These are phyloP conservation scores for Apodemia mormo DNA, from an alignment of 2,888 invertebrate genomes.

Conservation along the genomic window DNA sequence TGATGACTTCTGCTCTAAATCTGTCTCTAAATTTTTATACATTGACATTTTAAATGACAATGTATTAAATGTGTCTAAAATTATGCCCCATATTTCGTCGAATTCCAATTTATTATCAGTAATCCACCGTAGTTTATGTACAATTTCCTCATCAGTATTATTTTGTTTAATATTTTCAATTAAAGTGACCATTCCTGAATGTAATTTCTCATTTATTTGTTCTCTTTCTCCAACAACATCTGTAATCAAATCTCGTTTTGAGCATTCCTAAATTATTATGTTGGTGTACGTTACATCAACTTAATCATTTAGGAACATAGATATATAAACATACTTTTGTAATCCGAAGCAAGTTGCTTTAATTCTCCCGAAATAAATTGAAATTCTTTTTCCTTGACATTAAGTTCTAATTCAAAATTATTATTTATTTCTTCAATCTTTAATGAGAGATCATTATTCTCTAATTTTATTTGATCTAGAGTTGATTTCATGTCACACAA, in stretches of 20 bases:
- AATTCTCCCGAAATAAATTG: conserved; percentile 27
- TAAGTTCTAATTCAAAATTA: conserved; percentile 25
- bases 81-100: conserved; percentile 42
- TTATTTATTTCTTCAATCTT: conserved; percentile 32
- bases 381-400: conserved; percentile 34
- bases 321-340: conserved; percentile 45
- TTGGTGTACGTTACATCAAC: background rate
- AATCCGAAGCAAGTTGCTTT: conserved; percentile 41
- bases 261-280: conserved; percentile 10
- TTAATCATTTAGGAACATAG: conserved; percentile 6
- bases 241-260: conserved; percentile 26
- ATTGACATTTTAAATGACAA: conserved; percentile 44
- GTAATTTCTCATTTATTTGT: conserved; percentile 40
- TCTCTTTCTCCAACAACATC: conserved; percentile 31
- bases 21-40: conserved; percentile 44
- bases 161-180: conserved; percentile 42
- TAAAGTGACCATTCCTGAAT: conserved; percentile 43
- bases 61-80: conserved; percentile 45
- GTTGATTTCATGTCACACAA: background rate
- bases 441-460: conserved; percentile 37
- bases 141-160: conserved; percentile 36
- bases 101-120: conserved; percentile 16
- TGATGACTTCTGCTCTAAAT: conserved; percentile 43
- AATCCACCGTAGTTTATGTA: conserved; percentile 40
- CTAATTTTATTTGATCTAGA: conserved; percentile 23